Base-by-base conservation (phyloP, 2,113 vertebrate genomes). In the Struthio camelus region DNA sequence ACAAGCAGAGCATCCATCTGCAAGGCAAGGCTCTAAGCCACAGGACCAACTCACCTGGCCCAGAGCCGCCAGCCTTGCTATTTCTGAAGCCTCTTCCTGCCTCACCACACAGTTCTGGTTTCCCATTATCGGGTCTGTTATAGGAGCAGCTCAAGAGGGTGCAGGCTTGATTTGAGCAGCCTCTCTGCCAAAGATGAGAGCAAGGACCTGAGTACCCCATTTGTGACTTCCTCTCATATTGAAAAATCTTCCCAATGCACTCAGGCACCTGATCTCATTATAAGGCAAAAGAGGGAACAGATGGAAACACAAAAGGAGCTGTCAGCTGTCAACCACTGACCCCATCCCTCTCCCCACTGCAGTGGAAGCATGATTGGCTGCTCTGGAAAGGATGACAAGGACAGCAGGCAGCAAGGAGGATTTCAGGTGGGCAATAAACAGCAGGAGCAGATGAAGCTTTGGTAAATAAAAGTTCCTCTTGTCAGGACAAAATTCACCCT, bases 201-300 rank as follows among this genome's bases (percentile, higher is more conserved):
- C 96, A 87, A 82, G 27, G 78, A 69, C 75, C 77, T 1, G 6
- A 85, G 80, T 56, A 85, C 61, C 64, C 78, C 22, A 42, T 66
- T 84, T 86, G 80, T 73, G 78, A 71, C 92, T 89, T 95, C 94
- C 89, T 93, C 85, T 90, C 80, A 91, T 87, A 86, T 18, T 76
- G 38, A 73, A 93, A 94, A 85, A 48, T 83, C 93, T 95, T 94
- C 71, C 40, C 56, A 82, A 85, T 73, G 76, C 81, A 44, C 62
- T 77, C 75, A 36, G 87, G 94, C 51, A 96, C 88, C 93, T 92
- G 95, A 65, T 85, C 89, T 98, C 96, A 97, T 97, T 97, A 97
- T 94, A 87, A 93, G 58, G 51, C 77, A 86, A 90, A 50, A 94
- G 85, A 88, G 73, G 72, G 80, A 97, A 96, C 97, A 98, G 96